Base-by-base conservation (phyloP, 2,797 vertebrate species). In the Synanceia verrucosa region DNA sequence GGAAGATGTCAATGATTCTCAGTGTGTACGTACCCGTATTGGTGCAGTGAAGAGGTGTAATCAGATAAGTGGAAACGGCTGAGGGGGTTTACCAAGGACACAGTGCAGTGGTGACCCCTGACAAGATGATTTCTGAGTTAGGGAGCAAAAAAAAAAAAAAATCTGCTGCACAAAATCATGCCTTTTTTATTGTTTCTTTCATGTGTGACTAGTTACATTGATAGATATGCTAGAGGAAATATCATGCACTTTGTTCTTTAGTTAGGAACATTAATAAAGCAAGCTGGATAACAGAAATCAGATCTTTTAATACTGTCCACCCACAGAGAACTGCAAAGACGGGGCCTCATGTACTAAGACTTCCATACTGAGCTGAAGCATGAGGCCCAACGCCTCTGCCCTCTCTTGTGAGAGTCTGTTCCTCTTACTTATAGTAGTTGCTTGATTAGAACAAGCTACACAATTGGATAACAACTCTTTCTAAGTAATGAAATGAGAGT, bases 391-490 rank as follows among this genome's bases (percentile, higher is more conserved):
- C 47, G 61, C 65, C 47, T 75, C 44, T 24, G 14, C 21, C 34
- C 44, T 61, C 11, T 70, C 28, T 36, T 70, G 72, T 76, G 51
- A 47, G 18, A 34, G 33, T 51, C 28, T 1, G 5, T n/a, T 57
- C 10, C 13, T 51, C 64, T 63, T 83, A 78, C 86, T 81, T 80
- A 59, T 65, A 75, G 39, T 60, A 36, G 31, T 74, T 82, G 69
- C 57, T 65, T 82, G 65, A 88, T 84, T 78, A 76, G 58, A 58
- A 76, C 11, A 3, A 51, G 31, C 57, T 46, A 57, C 18, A 72
- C 24, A 81, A 70, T 59, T 19, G 62, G 65, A 83, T 70, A 81
- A 56, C 31, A 72, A 65, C 41, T 73, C 52, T 71, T 75, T 60
- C 60, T 41, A 26, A 68, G 69, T 56, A 56, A 73, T 78, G 66